phyloP scores from a whole-genome alignment of 2,888 invertebrate genomes.

The Vanessa cardui region DNA sequence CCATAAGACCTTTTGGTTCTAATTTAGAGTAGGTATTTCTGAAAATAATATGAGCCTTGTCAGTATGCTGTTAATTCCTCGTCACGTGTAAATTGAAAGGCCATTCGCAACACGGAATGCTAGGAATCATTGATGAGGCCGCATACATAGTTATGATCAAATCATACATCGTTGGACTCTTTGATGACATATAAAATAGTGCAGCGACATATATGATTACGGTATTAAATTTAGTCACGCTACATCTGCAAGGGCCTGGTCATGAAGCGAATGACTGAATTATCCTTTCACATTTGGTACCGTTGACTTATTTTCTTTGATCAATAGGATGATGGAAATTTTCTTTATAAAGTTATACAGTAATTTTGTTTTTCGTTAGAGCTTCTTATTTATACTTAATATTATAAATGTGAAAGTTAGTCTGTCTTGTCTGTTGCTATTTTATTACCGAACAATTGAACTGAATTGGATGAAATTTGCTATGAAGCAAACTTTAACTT shows the following conservation, averaged over 20 bases:
- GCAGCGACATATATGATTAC: conserved; percentile 23
- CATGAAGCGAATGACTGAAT: conserved; percentile 15
- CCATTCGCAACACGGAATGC: not conserved
- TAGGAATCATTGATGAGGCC: not conserved
- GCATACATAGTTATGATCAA: conserved; percentile 1
- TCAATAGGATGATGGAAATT: not conserved
- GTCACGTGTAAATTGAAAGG: not conserved
- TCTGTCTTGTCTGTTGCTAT: too few species aligned
- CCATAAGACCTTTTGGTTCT: too few species aligned
- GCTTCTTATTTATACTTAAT: too few species aligned
- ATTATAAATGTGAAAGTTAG: too few species aligned
- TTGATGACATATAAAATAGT: conserved; percentile 33
- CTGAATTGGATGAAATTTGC: too few species aligned
- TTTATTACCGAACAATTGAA: too few species aligned
- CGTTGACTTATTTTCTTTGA: conserved; percentile 8
- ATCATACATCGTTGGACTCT: conserved; percentile 15
- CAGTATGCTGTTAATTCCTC: not conserved
- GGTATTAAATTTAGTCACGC: conserved; percentile 35
- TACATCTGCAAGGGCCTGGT: conserved; percentile 29
- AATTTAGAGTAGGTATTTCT: not conserved
- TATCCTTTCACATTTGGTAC: conserved; percentile 13
- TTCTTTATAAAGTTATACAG: not conserved
- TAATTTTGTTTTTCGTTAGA: not conserved
- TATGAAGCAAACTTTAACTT: too few species aligned
- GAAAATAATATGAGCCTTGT: not conserved